Evolutionary conservation across 1,140 invertebrate species (phyloP), one percentile per base, ranked within the genome.

Genomic region (Drosophila busckii): DNA sequence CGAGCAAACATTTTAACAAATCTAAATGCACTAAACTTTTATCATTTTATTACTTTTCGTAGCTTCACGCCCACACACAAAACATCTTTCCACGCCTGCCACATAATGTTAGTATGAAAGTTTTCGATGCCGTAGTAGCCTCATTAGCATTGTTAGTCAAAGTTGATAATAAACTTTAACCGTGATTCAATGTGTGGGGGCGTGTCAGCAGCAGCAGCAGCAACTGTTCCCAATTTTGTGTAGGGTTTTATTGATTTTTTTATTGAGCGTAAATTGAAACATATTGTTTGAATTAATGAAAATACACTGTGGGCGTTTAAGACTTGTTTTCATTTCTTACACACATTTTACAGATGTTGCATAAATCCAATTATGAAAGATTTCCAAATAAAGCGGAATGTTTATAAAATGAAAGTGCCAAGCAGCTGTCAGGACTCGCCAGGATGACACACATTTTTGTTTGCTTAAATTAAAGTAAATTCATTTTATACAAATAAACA

Each of bases 121-220:
- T 70, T 70, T 78, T 41, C 16, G 31, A 29, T 17, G 9, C 12
- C 45, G 41, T 63, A 25, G 52, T n/a, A 53, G 58, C 45, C 68
- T 80, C 68, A 78, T 78, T 78, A 80, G 73, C 63, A 59, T 80
- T 78, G 58, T 80, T 67, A 59, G 56, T 49, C 49, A 44, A 71
- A 80, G 63, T 71, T 80, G 63, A 71, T 64, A 45, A 59, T 63
- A 70, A 66, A 63, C 40, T 68, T 71, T 4, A 46, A 13, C 45
- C 44, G 22, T 50, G 26, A 50, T 29, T 49, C 37, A 41, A 22
- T 53, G 42, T n/a, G n/a, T 9, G 49, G 9, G 26, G 48, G 40
- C 25, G 49, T 32, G 32, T 13, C 10, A 16, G 13, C 15, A 5
- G 20, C 28, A 8, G 8, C 5, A 4, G 19, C n/a, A 6, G 28